Percentiles rank a stretch among this genome's conserved stretches.
These are phyloP conservation scores for Drosophila putrida DNA, from an alignment of 2,888 invertebrate genomes.

Conservation along the genomic window DNA sequence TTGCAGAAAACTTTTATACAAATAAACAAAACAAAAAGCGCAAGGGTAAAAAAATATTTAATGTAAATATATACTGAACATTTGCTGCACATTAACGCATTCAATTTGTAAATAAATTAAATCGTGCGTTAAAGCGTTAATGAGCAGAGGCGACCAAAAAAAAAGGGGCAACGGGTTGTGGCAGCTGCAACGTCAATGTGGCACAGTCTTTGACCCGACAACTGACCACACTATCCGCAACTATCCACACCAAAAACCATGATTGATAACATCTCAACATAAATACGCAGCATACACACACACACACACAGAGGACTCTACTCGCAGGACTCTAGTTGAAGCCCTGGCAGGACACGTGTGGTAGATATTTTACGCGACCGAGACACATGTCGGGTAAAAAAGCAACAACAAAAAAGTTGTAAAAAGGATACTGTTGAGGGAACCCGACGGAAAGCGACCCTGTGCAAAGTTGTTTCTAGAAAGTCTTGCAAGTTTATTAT, in stretches of 20 bases:
- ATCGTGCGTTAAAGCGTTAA: slow-evolving; percentile 69
- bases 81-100: slow-evolving; percentile 11
- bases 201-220: slow-evolving; percentile 58
- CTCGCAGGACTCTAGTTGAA: slow-evolving; percentile 10
- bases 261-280: slow-evolving; percentile 78
- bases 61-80: slow-evolving; percentile 9
- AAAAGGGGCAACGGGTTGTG: slow-evolving; percentile 11
- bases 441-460: too few species aligned
- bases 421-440: too few species aligned
- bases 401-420: neutral
- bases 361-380: slow-evolving; percentile 44
- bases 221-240: slow-evolving; percentile 76
- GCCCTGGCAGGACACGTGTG: slow-evolving; percentile 40
- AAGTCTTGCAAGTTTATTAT: too few species aligned
- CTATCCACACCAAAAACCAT: slow-evolving; percentile 78
- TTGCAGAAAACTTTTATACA: slow-evolving; percentile 15
- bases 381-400: slow-evolving; percentile 35
- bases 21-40: neutral
- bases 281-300: slow-evolving; percentile 32
- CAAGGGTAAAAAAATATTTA: slow-evolving; percentile 11
- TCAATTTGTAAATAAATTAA: slow-evolving; percentile 47
- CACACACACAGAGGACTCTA: slow-evolving; percentile 8
- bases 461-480: too few species aligned
- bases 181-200: slow-evolving; percentile 52
- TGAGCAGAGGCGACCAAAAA: slow-evolving; percentile 45